Evolutionary conservation across 2,888 invertebrate species (phyloP).

Genomic region (Meiosimyza platycephala): DNA sequence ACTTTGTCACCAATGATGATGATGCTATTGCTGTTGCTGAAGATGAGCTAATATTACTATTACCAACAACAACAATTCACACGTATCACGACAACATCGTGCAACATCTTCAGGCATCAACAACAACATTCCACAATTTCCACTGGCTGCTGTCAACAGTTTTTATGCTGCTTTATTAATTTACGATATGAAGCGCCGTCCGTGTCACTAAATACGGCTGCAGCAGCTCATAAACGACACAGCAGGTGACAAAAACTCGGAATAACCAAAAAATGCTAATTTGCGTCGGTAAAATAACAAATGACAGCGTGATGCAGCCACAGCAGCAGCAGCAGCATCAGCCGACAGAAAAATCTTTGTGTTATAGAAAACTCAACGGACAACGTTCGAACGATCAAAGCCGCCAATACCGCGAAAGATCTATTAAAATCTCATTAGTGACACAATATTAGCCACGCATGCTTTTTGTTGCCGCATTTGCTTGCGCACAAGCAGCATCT

Average conservation of each 20-base stretch:
- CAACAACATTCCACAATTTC: background rate
- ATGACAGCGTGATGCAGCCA: too few relatives aligned
- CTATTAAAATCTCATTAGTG: slow-evolving; percentile 56
- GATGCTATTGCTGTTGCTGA: slow-evolving; percentile 1
- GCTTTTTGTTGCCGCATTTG: background rate
- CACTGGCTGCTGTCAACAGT: background rate
- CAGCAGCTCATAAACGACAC: slow-evolving; percentile 37
- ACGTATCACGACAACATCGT: background rate
- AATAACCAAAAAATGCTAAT: slow-evolving; percentile 41
- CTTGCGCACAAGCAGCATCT: background rate
- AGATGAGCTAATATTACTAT: slow-evolving; percentile 1
- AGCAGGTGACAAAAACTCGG: slow-evolving; percentile 46
- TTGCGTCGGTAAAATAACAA: slow-evolving; percentile 24
- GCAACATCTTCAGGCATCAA: background rate
- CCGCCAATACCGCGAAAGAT: slow-evolving; percentile 39
- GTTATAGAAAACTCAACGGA: background rate
- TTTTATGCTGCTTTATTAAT: slow-evolving; percentile 14
- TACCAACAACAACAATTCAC: background rate
- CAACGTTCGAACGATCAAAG: slow-evolving; percentile 19
- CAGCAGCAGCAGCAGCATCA: background rate
- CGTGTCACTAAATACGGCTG: slow-evolving; percentile 17
- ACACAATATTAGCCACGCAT: slow-evolving; percentile 47
- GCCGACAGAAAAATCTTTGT: slow-evolving; percentile 8
- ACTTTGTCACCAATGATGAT: slow-evolving; percentile 1
- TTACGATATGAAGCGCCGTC: slow-evolving; percentile 27